Evolutionary conservation across 2,113 vertebrate species (phyloP), one percentile per base, ranked within the genome.

Genomic region (Ceuthmochares aereus): DNA sequence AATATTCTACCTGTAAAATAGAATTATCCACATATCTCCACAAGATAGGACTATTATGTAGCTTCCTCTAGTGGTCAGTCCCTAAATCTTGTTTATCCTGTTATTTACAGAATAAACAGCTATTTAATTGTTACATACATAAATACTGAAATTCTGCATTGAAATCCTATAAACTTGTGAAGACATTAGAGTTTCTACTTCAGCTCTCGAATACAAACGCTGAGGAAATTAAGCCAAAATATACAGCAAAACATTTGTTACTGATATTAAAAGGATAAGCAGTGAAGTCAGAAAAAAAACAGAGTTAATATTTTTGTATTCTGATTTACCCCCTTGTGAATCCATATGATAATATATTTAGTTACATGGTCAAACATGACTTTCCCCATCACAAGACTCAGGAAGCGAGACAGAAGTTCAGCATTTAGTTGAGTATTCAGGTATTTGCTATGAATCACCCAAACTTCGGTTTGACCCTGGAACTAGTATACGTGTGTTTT

Each of bases 371-470:
- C 75, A 87, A 83, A 67, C 47, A 84, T 63, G 16, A 92, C 52
- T 92, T 95, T 94, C 89, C 89, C 64, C 90, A 95, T 63, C 72
- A 83, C 2, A 26, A 67, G 83, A 84, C 19, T 75, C 76, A 70
- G 72, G 79, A 90, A 95, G 60, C 52, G 92, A 93, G 73, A 90
- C 94, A 94, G 79, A 95, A 92, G 88, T 86, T 94, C 51, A 83
- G 45, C 51, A 83, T 92, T 84, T 30, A 92, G 27, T 21, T 87
- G 84, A 93, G 36, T 69, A 67, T 80, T 90, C 69, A 93, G 47
- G 78, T 94, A 80, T 47, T 93, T 86, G 42, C 75, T 77, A 32
- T 45, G 42, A 77, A 94, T 77, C 67, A 93, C 37, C 55, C 27
- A 89, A 77, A 92, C 76, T 80, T 81, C 34, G 18, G 58, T 92